Base-by-base conservation (phyloP, 2,113 vertebrate genomes). In the Delphinus delphis region DNA sequence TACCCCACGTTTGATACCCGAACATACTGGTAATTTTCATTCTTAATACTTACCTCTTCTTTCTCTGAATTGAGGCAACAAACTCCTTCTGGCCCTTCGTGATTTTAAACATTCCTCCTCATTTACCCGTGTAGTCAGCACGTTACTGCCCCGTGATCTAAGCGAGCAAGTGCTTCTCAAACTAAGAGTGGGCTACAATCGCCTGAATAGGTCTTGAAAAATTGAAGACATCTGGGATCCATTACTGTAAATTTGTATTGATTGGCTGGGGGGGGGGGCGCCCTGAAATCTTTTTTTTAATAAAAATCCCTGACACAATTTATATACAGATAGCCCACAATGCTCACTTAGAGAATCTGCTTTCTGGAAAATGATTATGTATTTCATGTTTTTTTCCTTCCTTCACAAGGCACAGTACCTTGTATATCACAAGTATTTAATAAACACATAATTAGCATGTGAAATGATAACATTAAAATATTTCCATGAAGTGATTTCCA, bases 91-190 rank as follows among this genome's bases (percentile, higher is more conserved):
- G 26, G 4, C 6, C 21, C 8, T 77, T 53, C 31, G 13, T 80
- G 71, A 73, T 44, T 84, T 36, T 65, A 62, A 70, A 36, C 0
- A 0, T 44, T 65, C 38, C 18, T 3, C 3, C 31, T 80, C 47
- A n/a, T 31, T 10, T 33, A 38, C 36, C 8, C 2, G 36, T 3
- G 2, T 2, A 2, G 14, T 79, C 36, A 23, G 36, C n/a, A 6
- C 2, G 41, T 33, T 25, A 11, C 31, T 67, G 44, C 11, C 81
- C 63, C 2, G 3, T 1, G 6, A 36, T 18, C 6, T 38, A 53
- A 18, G 25, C 25, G 14, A 33, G 53, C 17, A 47, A 2, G 2
- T 50, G 25, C 5, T 28, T 90, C 25, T 86, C 55, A 26, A 21
- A 65, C 18, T 47, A 25, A 18, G 13, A 20, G 55, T 33, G 25